phyloP scores from a whole-genome alignment of 2,797 vertebrate species.

The Centroberyx gerrardi region DNA sequence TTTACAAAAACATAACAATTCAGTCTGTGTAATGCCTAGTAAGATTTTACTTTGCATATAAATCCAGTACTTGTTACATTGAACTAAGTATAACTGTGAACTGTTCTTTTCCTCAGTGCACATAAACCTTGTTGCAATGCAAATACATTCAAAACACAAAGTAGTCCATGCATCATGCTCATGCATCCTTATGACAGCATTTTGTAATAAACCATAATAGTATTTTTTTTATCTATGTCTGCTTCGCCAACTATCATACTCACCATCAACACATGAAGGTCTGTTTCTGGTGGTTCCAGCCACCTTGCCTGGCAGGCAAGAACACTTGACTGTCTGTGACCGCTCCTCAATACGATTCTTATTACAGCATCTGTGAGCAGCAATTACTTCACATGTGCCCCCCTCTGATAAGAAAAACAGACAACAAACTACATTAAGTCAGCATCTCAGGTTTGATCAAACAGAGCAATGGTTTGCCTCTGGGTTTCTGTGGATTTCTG shows the following conservation, averaged over 20 bases:
- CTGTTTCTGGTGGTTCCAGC: conserved; percentile 97
- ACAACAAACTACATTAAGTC: conserved; percentile 42
- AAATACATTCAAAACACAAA: not conserved
- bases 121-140: not conserved
- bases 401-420: conserved; percentile 88
- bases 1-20: conserved; percentile 42
- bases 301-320: conserved; percentile 98
- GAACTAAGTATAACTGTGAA: conserved; percentile 22
- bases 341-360: conserved; percentile 99
- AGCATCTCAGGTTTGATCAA: conserved; percentile 31
- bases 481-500: not conserved
- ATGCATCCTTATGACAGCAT: not conserved
- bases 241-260: conserved; percentile 68
- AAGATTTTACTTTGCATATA: conserved; percentile 15
- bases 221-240: not conserved
- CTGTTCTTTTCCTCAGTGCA: not conserved
- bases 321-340: conserved; percentile 98
- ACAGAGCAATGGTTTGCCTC: conserved; percentile 6
- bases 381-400: conserved; percentile 98
- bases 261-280: conserved; percentile 98
- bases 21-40: conserved; percentile 5
- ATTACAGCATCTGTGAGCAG: conserved; percentile 99
- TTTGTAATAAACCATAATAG: conserved; percentile 3
- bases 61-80: conserved; percentile 4
- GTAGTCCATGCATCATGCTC: not conserved